A percentile compares a stretch with the other conserved stretches of the same genome.
Conservation (phyloP, 92 coral and sea anemone genomes). For the Ricordea florida region DNA sequence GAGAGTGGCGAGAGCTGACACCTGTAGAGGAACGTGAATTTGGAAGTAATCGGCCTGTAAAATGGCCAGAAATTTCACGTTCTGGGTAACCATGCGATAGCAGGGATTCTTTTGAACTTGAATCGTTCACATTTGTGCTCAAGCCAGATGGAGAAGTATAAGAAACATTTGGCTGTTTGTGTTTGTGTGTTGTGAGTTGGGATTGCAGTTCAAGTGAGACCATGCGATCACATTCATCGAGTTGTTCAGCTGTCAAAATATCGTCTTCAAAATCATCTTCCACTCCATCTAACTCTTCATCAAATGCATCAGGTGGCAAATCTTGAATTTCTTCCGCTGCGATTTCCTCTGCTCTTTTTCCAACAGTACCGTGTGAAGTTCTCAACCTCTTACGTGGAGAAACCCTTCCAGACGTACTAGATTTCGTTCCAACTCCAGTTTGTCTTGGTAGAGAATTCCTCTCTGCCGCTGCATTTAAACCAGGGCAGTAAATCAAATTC, state of each 20-base stretch:
- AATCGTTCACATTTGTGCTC: too few relatives aligned
- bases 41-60: too few relatives aligned
- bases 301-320: slow-evolving; percentile 77
- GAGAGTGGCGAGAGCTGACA: too few relatives aligned
- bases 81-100: too few relatives aligned
- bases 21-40: too few relatives aligned
- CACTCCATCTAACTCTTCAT: slow-evolving; percentile 54
- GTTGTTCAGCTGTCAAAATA: slow-evolving; percentile 73
- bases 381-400: slow-evolving; percentile 66
- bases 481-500: slow-evolving; percentile 71
- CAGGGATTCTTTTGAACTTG: too few relatives aligned
- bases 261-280: slow-evolving; percentile 79
- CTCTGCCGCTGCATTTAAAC: slow-evolving; percentile 6
- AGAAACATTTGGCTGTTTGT: not conserved
- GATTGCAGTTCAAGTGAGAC: slow-evolving; percentile 51
- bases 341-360: slow-evolving; percentile 37
- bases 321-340: slow-evolving; percentile 69
- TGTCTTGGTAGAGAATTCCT: not conserved
- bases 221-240: slow-evolving; percentile 62
- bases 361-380: slow-evolving; percentile 35
- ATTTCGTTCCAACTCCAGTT: too few relatives aligned
- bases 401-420: too few relatives aligned
- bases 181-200: not conserved
- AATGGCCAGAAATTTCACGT: too few relatives aligned
- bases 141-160: too few relatives aligned